Base-by-base conservation (phyloP, 37 sponge, comb jelly and placozoan species). In the Halisarca cf. caerulea region DNA sequence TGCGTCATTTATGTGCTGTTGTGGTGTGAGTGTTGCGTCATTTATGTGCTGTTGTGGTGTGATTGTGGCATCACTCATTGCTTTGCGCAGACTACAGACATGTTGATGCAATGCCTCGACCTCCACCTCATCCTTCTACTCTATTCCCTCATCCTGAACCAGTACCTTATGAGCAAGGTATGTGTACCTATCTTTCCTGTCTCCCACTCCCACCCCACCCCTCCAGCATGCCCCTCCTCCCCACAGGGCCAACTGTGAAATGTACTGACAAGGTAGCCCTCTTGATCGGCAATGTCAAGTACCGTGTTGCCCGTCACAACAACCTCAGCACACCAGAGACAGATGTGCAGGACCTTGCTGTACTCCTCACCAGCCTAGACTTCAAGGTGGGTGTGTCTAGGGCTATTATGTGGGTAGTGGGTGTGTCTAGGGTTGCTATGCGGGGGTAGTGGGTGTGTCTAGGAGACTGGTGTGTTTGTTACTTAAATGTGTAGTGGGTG, bases 241-340 rank as follows among this genome's bases (percentile, higher is more conserved):
- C 51, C 51, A 6, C 51, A 47, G 51, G 51, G 6, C 51, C 51
- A 47, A 6, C 51, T 14, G 83, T 82, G 36, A 80, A 74, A 0
- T 96, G 97, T 75, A 86, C 85, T 60, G 97, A 94, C 66, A 97
- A 97, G 81, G 94, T 98, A 51, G 99, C 99, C 25, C 90, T 98
- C 38, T 81, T 98, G 41, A 94, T 98, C 45, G 99, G 99, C 62
- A 98, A 98, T 83, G 94, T 88, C 78, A 47, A 88, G 42, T 98
- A 98, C 81, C 74, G 69, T 4, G 88, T 82, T 20, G 59, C 44
- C 1, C 58, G 75, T 40, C 71, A 94, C 28, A 28, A 42, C 24
- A 82, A 78, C 39, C 95, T 97, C 44, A 90, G 87, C 79, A 91
- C 92, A 0, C 95, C 97, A 0, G 94, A 97, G 60, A 89, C 83